Base-by-base conservation (phyloP, 1,140 invertebrate species). In the Trialeurodes vaporariorum region DNA sequence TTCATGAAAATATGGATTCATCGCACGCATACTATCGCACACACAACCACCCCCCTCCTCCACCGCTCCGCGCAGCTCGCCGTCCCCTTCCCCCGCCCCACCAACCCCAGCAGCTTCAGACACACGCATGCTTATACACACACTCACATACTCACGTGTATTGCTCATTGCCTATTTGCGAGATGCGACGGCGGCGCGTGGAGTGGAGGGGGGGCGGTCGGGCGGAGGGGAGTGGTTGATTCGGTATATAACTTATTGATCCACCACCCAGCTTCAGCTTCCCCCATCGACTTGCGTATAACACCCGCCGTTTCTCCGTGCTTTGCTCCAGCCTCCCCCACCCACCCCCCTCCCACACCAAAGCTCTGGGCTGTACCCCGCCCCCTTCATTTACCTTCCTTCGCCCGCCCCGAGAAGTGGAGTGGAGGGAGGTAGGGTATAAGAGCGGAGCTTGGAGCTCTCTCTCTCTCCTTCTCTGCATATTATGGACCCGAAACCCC, bases 1-100 rank as follows among this genome's bases (percentile, higher is more conserved):
- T 49, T 49, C 34, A 49, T 49, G 34, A 49, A 49, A 49, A 49
- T 49, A 49, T 49, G 34, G 34, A 49, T 49, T 49, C 34, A 49
- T 49, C 34, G 34, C 34, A 49, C 34, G 34, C 34, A 49, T 17
- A 49, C 34, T n/a, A n/a, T 9, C 34, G 34, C 34, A 49, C 34
- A 49, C 34, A 49, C 34, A n/a, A n/a, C n/a, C n/a, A n/a, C n/a
- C n/a, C n/a, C n/a, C n/a, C n/a, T n/a, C n/a, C n/a, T n/a, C n/a
- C n/a, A n/a, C n/a, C n/a, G n/a, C n/a, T n/a, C n/a, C n/a, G n/a
- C n/a, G n/a, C n/a, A n/a, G n/a, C n/a, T n/a, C n/a, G n/a, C n/a
- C n/a, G n/a, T n/a, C n/a, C n/a, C n/a, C n/a, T n/a, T n/a, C n/a
- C n/a, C n/a, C n/a, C n/a, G n/a, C n/a, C n/a, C n/a, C n/a, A n/a